A percentile compares a stretch with the other conserved stretches of the same genome.
phyloP scores from a whole-genome alignment of 1,140 invertebrate species.

The Vanessa atalanta region DNA sequence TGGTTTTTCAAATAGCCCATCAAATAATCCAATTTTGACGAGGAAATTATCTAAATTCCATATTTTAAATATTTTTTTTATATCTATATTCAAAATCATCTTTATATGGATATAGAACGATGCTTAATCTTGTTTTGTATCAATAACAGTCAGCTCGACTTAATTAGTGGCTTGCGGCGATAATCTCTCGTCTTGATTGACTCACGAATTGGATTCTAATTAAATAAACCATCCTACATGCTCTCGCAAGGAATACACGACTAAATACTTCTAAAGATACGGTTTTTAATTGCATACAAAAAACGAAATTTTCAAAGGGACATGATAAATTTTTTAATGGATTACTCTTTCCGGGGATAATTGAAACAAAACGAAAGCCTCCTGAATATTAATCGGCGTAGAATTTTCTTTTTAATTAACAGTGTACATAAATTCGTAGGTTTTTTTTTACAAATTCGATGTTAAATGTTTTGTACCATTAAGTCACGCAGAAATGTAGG shows the following conservation, averaged over 20 bases:
- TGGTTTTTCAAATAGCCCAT: too few relatives aligned
- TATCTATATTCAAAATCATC: too few relatives aligned
- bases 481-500: too few relatives aligned
- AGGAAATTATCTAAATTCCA: too few relatives aligned
- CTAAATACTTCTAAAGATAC: background rate
- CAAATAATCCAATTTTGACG: too few relatives aligned
- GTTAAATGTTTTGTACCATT: too few relatives aligned
- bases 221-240: constrained; percentile 22
- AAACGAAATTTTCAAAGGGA: background rate
- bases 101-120: background rate
- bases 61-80: background rate
- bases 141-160: constrained; percentile 3
- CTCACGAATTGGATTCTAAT: constrained; percentile 29
- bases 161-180: constrained; percentile 25
- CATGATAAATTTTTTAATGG: background rate
- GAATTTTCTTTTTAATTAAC: background rate
- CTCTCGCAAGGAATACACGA: background rate
- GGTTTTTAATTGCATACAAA: background rate
- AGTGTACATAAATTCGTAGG: background rate
- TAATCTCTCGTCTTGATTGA: constrained; percentile 23
- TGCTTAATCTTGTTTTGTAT: background rate
- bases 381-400: background rate
- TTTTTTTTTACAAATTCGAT: too few relatives aligned
- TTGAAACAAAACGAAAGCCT: constrained; percentile 8
- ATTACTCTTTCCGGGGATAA: background rate